Conservation (phyloP, 2,888 invertebrate species). For the Heliothis peltigera region DNA sequence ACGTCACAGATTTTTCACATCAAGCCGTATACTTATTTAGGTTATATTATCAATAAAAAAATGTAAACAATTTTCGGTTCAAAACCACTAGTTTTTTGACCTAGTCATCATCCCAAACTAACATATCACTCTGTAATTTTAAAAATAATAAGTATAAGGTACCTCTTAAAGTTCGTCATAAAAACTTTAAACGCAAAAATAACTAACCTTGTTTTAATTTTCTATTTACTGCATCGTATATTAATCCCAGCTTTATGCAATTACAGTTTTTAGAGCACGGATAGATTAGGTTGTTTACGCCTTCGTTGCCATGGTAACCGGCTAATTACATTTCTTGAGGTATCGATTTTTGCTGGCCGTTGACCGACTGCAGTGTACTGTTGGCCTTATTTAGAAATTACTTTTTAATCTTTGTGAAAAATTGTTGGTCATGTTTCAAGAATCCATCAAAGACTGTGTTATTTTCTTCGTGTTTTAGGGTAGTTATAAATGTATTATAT, state of each 20-base stretch:
- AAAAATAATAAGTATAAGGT: too few species aligned
- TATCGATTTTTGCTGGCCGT: constrained; percentile 46
- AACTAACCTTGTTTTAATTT: constrained; percentile 10
- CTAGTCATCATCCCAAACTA: too few species aligned
- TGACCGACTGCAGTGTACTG: constrained; percentile 39
- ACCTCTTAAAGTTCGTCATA: too few species aligned
- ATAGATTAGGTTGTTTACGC: constrained; percentile 36
- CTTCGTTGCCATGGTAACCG: constrained; percentile 39
- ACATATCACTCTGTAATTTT: too few species aligned
- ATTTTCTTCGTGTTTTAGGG: not conserved
- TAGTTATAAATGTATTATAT: too few species aligned
- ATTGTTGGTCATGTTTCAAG: constrained; percentile 1
- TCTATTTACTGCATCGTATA: not conserved
- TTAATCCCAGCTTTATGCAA: constrained; percentile 29
- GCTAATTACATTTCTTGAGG: constrained; percentile 37
- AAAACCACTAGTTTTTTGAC: too few species aligned
- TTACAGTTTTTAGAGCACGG: constrained; percentile 32
- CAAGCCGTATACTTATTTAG: too few species aligned
- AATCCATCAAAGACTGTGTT: not conserved
- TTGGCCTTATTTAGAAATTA: constrained; percentile 10
- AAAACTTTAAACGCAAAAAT: constrained; percentile 9
- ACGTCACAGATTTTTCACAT: too few species aligned
- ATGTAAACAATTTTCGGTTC: too few species aligned
- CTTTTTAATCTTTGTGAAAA: not conserved
- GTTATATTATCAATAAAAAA: too few species aligned